These are phyloP conservation scores for Dipodomys merriami DNA, from an alignment of 2,113 vertebrate species.

Conservation along the genomic window DNA sequence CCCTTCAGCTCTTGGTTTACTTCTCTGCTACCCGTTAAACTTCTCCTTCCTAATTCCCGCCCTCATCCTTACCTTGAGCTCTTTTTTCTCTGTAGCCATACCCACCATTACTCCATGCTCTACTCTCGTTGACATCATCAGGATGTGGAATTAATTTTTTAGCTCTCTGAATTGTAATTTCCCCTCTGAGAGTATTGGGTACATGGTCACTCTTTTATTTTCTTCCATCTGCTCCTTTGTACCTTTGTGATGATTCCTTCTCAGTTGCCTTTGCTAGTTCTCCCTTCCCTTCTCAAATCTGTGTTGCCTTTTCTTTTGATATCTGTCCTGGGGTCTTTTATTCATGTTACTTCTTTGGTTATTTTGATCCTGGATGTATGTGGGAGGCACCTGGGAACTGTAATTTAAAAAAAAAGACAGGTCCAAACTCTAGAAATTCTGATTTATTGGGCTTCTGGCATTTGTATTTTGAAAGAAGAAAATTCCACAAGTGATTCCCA, in stretches of 20 bases:
- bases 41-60: background rate
- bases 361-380: background rate
- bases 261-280: background rate
- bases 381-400: background rate
- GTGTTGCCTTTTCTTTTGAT: background rate
- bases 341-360: background rate
- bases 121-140: background rate
- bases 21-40: background rate
- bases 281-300: background rate
- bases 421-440: background rate
- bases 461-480: slow-evolving; percentile 45
- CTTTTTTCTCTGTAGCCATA: background rate
- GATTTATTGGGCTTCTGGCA: background rate
- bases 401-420: background rate
- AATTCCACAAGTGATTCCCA: background rate
- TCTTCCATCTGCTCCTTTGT: background rate
- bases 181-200: background rate
- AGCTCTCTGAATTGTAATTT: background rate
- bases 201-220: background rate
- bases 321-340: background rate
- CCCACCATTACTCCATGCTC: background rate
- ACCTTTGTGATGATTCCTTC: background rate
- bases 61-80: fast-evolving
- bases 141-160: background rate
- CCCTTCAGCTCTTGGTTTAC: background rate